Evolutionary conservation across 2,888 invertebrate genomes (phyloP).

Genomic region (Mechanitis mazaeus): DNA sequence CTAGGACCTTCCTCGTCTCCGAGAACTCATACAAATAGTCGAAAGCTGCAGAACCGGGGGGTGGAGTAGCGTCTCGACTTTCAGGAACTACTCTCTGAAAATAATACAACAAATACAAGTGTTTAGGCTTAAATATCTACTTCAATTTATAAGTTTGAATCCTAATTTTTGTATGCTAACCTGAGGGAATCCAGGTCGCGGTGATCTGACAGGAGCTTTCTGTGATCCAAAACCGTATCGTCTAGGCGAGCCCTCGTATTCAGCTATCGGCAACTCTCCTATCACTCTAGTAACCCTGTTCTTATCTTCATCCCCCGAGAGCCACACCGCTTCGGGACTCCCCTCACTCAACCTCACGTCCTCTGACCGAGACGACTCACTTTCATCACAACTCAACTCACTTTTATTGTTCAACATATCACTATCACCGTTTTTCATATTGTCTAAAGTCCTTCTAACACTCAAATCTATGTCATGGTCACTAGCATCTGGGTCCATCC

Average conservation of each 20-base stretch:
- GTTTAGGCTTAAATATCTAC: not conserved
- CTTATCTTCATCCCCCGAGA: conserved; percentile 61
- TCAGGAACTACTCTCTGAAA: conserved; percentile 70
- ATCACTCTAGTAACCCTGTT: conserved; percentile 80
- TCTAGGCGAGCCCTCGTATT: conserved; percentile 93
- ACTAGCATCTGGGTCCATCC: conserved; percentile 72
- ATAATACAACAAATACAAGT: not conserved
- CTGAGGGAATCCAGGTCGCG: conserved; percentile 93
- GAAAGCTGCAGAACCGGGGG: conserved; percentile 79
- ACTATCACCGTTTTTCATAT: conserved; percentile 73
- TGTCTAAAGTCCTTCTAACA: conserved; percentile 72
- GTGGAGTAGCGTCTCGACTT: conserved; percentile 65
- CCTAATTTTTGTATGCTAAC: conserved; percentile 34
- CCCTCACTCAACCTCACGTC: conserved; percentile 53
- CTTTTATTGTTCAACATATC: conserved; percentile 69
- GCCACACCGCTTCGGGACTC: conserved; percentile 58
- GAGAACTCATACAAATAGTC: conserved; percentile 95
- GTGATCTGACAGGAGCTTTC: conserved; percentile 83
- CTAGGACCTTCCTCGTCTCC: conserved; percentile 92
- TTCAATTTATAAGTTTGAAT: not conserved
- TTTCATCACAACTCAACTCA: conserved; percentile 57
- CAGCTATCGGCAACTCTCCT: conserved; percentile 92
- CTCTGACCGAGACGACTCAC: conserved; percentile 60
- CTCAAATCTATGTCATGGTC: conserved; percentile 71
- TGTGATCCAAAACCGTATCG: conserved; percentile 87